A percentile compares a stretch with the other conserved stretches of the same genome.
phyloP scores from a whole-genome alignment of 1,140 invertebrate genomes.

The Dendroctonus ponderosae region DNA sequence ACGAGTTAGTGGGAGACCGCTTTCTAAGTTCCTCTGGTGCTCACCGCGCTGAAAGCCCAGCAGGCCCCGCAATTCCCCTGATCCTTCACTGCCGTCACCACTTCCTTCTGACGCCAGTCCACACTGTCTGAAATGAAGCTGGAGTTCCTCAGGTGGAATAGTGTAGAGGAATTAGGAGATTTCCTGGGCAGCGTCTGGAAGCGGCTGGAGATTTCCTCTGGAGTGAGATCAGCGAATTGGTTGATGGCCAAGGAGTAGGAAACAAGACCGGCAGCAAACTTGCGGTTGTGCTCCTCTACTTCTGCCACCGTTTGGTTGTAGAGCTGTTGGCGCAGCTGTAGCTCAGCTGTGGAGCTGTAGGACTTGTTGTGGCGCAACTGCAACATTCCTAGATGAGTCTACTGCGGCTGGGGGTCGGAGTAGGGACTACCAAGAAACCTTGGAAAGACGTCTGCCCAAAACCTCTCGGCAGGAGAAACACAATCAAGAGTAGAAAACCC shows the following conservation, averaged over 20 bases:
- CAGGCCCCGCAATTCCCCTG: slow-evolving; percentile 79
- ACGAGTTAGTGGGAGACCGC: neutral
- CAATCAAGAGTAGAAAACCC: no score
- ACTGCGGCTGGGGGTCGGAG: no score
- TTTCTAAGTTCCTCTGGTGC: slow-evolving; percentile 1
- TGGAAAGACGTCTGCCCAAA: no score
- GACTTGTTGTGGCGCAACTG: no score
- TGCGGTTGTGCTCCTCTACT: neutral
- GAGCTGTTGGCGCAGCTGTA: no score
- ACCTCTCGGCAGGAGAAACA: no score
- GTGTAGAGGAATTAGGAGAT: neutral
- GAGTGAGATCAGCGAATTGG: neutral
- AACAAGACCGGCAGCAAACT: neutral
- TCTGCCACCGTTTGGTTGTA: no score
- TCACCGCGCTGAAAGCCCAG: slow-evolving; percentile 77
- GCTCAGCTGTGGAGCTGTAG: no score
- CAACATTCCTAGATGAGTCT: no score
- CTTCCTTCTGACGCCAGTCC: slow-evolving; percentile 60
- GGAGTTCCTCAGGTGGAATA: neutral
- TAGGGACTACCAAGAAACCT: no score
- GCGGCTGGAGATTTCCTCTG: neutral
- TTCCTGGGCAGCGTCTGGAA: neutral
- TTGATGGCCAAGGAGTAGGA: neutral
- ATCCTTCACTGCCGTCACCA: slow-evolving; percentile 67
- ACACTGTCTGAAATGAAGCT: neutral